Base-by-base conservation (phyloP, 2,888 invertebrate genomes). In the Apodemia hepburni region DNA sequence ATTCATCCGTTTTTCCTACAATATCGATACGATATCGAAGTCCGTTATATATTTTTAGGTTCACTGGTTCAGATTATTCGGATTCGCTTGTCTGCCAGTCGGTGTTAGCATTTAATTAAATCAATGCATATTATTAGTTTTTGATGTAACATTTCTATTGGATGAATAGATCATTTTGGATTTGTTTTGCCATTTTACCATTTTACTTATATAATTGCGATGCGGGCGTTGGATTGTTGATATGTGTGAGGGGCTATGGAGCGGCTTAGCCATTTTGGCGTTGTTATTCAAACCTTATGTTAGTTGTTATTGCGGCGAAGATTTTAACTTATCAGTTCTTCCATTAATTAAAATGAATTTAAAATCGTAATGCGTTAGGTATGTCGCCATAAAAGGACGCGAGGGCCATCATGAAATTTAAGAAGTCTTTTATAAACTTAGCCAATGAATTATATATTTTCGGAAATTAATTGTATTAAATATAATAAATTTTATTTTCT, bases 321-420 rank as follows among this genome's bases (percentile, higher is more conserved):
- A 79, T 79, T 74, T 81, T 85, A 81, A 80, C 81, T 84, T 84
- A 67, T 77, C 76, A 74, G 84, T 82, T 87, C 85, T 87, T 85
- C 86, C 86, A 85, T 84, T 84, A 81, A 74, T 71, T 80, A 77
- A 77, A 78, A 61, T 75, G 51, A 59, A n/a, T 29, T 42, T 22
- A 61, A 58, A 42, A 12, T 42, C 42, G 12, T 42, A 18, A 45
- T 22, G 51, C 18, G 45, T 61, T 61, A 61, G 11, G 45, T 47
- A 69, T 69, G 68, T 66, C 71, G 71, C 69, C 68, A 69, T 73
- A 73, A 75, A 77, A 76, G 78, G 75, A 79, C 74, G 78, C 77
- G 78, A 79, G 74, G 77, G 77, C 77, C 73, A 77, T 78, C 75
- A 77, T 73, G 78, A 75, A 73, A 68, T 73, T 68, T 71, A 73